Base-by-base conservation (phyloP, 2,113 vertebrate species). In the Notothenia coriiceps region DNA sequence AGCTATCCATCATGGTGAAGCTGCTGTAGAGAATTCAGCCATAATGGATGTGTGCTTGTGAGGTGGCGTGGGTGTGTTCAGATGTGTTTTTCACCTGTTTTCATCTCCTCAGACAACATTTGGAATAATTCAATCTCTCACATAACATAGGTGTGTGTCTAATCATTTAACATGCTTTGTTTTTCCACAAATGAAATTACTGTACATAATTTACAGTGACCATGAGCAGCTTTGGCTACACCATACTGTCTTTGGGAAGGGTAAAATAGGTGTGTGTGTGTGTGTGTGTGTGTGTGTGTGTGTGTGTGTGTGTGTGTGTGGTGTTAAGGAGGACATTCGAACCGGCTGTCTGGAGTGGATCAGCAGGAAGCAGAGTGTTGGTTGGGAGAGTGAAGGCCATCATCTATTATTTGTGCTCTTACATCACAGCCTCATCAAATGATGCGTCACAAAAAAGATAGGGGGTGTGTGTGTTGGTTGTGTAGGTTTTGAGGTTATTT, bases 21-120 rank as follows among this genome's bases (percentile, higher is more conserved):
- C 64, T 64, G 74, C 63, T 74, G 35, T 50, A 29, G 83, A 86
- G 82, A 85, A 89, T 75, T 87, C 84, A 64, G 84, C 85, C 74
- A 43, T 85, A 71, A 77, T 80, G 84, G 60, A 62, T 77, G 74
- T 74, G 68, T 54, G 74, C 51, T n/a, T 44, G 60, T 69, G 66
- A 54, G 66, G 79, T 22, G 82, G 51, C 51, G 69, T 83, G 88
- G 77, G 84, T 69, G 81, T 90, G 81, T 85, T 86, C 61, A 10
- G 70, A 6, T 60, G 51, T 63, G 46, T 63, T 80, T 22, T 20
- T 55, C 25, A 29, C 63, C 79, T 57, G 49, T 47, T 70, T 56
- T 55, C 10, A 71, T 66, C n/a, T 56, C 15, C 22, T 44, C 13
- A 25, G 51, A 40, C 40, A 18, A 52, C 43, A 63, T 75, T 70